Base-by-base conservation (phyloP, 1,140 invertebrate species). In the Hyphantria cunea region DNA sequence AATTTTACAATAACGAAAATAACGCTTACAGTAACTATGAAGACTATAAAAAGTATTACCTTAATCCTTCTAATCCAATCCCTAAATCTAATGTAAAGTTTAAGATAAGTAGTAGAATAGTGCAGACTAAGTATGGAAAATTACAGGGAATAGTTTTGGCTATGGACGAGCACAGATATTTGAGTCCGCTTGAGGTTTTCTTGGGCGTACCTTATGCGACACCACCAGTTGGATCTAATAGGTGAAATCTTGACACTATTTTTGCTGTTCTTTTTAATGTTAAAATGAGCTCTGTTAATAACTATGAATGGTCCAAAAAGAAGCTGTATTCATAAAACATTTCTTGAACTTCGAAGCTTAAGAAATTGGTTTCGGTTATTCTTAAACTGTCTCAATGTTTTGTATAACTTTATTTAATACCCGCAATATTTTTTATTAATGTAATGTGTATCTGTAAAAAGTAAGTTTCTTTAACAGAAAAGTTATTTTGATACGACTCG, bases 181-280 rank as follows among this genome's bases (percentile, higher is more conserved):
- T 96, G 42, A 95, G 94, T 85, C 93, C 94, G 72, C 91, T 96
- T 31, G 96, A 98, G 89, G 95, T 98, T 51, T 99, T 98, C 90
- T 93, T 98, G 45, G 98, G 98, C 4, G 96, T 99, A 55, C 98
- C 97, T 0, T 99, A 99, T 87, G 98, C 98, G 4, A 97, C 97
- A 15, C 95, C 98, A 8, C 98, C 97, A 4, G 95, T 95, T 37
- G 95, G 97, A 72, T 94, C 95, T 39, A 96, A 98, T 80, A 88
- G 94, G 93, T 93, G 70, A 79, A 89, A 63, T 47, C 39, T 56
- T 63, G 9, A 56, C 14, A 39, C 7, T 39, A 3, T 31, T 32
- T 45, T 51, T 10, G 8, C 8, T 11, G 3, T 13, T 8, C 25
- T 53, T 41, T 41, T n/a, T 41, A 34, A 15, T 53, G 37, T 53